Percentiles rank a stretch among this genome's conserved stretches.
Conservation (phyloP, 2,888 invertebrate species). For the Diadromus collaris region DNA sequence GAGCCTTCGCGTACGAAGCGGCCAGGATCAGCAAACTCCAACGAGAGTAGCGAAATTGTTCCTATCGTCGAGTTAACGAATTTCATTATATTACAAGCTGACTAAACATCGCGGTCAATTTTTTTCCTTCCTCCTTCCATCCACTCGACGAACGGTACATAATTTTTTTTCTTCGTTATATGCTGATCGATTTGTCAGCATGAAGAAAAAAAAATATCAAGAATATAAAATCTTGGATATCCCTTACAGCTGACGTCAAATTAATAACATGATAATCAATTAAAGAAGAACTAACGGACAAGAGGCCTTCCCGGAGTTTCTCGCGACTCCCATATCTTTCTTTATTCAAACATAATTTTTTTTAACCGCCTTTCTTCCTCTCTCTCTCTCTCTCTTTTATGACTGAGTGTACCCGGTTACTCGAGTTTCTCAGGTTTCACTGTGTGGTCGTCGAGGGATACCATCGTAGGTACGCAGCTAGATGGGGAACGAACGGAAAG, state of each 20-base stretch:
- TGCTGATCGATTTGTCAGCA: background rate
- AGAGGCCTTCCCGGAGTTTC: background rate
- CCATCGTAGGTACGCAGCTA: slow-evolving; percentile 14
- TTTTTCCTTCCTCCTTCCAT: background rate
- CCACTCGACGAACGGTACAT: background rate
- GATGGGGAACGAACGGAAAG: slow-evolving; percentile 1
- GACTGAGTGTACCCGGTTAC: slow-evolving; percentile 50
- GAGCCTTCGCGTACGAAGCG: slow-evolving; percentile 6
- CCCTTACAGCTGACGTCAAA: background rate
- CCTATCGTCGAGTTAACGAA: slow-evolving; percentile 14
- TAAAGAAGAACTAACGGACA: background rate
- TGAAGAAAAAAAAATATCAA: background rate
- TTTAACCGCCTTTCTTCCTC: background rate
- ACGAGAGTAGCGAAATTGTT: slow-evolving; percentile 2
- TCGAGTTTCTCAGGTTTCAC: slow-evolving; percentile 57
- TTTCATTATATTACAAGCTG: slow-evolving; percentile 5
- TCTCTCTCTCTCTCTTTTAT: slow-evolving; percentile 26
- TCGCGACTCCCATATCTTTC: slow-evolving; percentile 1
- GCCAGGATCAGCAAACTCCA: slow-evolving; percentile 25
- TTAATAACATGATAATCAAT: slow-evolving; percentile 20
- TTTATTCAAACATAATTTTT: background rate
- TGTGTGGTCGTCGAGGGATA: slow-evolving; percentile 18
- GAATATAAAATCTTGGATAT: slow-evolving; percentile 8
- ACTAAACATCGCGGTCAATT: background rate
- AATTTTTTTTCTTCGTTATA: background rate